Base-by-base conservation (phyloP, 2,888 invertebrate genomes). In the Rhingia rostrata region DNA sequence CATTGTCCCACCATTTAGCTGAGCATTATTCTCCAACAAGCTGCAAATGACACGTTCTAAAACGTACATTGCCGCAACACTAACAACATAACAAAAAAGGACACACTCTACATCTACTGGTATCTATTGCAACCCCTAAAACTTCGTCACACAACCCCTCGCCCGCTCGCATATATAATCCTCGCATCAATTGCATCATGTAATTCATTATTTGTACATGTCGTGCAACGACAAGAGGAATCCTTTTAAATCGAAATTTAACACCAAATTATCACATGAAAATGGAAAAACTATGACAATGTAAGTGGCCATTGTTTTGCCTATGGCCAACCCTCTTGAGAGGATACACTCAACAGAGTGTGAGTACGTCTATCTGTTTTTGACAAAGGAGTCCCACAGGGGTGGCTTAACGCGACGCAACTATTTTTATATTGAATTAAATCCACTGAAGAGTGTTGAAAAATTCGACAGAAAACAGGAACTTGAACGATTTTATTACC, bases 221-320 rank as follows among this genome's bases (percentile, higher is more conserved):
- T 60, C 75, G 53, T 72, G 51, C n/a, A 32, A 32, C 54, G 22
- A 54, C n/a, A 79, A 63, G 64, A 60, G 79, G 81, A 83, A 81
- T 74, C 82, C 86, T 86, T 86, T 86, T 87, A 86, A 88, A 88
- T 88, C 73, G 85, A 87, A 88, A 88, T 88, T 88, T 87, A 88
- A 87, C 87, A 87, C 87, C 87, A 87, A 87, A 88, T 88, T 88
- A 87, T 87, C 84, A 84, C 80, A 81, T 61, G 85, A 35, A 67
- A 75, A 85, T 80, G 72, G 75, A 75, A 80, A 80, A 61, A 84
- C 84, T 84, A 84, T 84, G 80, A 80, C 80, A 75, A 84, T 80
- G 80, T 80, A 84, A 84, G 84, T 84, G 70, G 80, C 51, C 64
- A 63, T 83, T 83, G 78, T 78, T 78, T 78, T 67, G 49, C n/a